These are phyloP conservation scores for Harpalus rufipes DNA, from an alignment of 2,888 invertebrate genomes.

Conservation along the genomic window DNA sequence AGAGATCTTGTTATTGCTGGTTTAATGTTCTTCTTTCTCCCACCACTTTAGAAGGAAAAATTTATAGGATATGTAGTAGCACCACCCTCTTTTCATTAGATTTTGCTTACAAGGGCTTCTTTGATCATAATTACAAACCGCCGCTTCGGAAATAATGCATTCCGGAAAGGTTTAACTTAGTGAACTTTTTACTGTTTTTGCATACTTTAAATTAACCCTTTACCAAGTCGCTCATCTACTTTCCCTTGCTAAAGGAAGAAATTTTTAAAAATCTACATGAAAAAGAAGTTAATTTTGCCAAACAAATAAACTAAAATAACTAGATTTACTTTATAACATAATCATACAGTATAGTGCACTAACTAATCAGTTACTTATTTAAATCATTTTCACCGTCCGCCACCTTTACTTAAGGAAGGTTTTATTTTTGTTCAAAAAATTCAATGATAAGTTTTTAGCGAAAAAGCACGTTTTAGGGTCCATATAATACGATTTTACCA, in stretches of 20 bases:
- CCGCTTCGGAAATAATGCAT: slow-evolving; percentile 25
- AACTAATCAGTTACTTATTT: no score
- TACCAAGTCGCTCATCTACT: not conserved
- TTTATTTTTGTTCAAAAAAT: no score
- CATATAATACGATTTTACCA: no score
- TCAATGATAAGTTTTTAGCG: no score
- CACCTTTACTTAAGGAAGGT: no score
- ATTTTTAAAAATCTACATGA: not conserved
- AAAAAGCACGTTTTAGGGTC: no score
- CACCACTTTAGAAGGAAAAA: slow-evolving; percentile 19
- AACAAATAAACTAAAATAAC: no score
- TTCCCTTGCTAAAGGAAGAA: not conserved
- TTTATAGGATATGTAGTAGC: slow-evolving; percentile 27
- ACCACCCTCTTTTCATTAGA: slow-evolving; percentile 23
- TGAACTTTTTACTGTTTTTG: not conserved
- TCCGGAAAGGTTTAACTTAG: not conserved
- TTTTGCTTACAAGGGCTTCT: slow-evolving; percentile 18
- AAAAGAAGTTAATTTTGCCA: no score
- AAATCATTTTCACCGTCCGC: no score
- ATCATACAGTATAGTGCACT: no score
- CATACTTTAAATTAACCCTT: slow-evolving; percentile 7
- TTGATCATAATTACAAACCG: slow-evolving; percentile 35
- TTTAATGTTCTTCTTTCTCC: slow-evolving; percentile 40
- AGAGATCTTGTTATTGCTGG: slow-evolving; percentile 55
- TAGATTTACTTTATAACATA: no score